Conservation (phyloP, 2,797 vertebrate genomes). For the Chromis chromis region DNA sequence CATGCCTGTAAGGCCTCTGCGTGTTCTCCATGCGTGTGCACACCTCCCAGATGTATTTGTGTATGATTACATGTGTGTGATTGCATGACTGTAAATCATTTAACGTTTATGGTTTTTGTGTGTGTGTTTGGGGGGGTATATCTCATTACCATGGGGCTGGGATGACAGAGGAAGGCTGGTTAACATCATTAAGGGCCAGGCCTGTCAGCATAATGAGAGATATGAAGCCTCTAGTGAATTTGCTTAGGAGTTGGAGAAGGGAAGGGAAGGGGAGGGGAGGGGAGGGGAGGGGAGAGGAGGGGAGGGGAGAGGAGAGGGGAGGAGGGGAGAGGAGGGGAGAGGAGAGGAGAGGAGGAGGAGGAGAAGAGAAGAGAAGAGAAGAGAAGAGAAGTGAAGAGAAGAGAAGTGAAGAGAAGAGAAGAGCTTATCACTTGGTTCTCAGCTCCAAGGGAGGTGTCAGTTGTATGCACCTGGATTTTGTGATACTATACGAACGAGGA, state of each 20-base stretch:
- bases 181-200: conserved; percentile 76
- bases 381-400: conserved; percentile 6
- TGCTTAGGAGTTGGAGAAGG: conserved; percentile 11
- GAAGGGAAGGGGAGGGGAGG: conserved; percentile 1
- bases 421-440: conserved; percentile 36
- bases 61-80: conserved; percentile 55
- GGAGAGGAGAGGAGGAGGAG: background rate
- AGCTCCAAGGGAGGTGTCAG: conserved; percentile 14
- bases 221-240: conserved; percentile 70
- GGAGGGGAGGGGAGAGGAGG: background rate
- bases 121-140: conserved; percentile 25
- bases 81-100: conserved; percentile 68
- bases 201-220: conserved; percentile 77
- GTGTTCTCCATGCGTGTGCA: conserved; percentile 18
- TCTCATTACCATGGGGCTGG: conserved; percentile 72
- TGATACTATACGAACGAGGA: conserved; percentile 18
- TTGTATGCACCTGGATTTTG: conserved; percentile 42
- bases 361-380: conserved; percentile 2
- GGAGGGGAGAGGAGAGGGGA: conserved; percentile 1
- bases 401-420: background rate
- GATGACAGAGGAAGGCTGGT: conserved; percentile 74
- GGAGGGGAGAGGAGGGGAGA: conserved; percentile 1
- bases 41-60: conserved; percentile 43
- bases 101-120: conserved; percentile 42
- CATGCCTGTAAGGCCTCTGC: conserved; percentile 38